Evolutionary conservation across 2,113 vertebrate genomes (phyloP).

Genomic region (Mirounga angustirostris): DNA sequence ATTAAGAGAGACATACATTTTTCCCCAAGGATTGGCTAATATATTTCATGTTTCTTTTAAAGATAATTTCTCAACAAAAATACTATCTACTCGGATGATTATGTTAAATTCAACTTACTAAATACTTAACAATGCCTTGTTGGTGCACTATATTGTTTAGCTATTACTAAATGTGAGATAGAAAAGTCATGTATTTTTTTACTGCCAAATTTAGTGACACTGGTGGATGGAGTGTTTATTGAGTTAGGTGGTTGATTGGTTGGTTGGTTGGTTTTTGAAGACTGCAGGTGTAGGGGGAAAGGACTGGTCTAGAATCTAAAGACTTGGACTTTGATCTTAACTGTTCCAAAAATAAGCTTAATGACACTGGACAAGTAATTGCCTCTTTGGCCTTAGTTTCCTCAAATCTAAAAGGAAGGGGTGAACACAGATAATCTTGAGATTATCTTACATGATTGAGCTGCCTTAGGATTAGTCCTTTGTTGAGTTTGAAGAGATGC

Average conservation of each 20-base stretch:
- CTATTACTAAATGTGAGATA: not conserved
- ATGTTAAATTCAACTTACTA: conserved; percentile 1
- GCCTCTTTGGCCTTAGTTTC: not conserved
- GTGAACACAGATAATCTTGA: not conserved
- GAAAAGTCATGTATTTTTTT: not conserved
- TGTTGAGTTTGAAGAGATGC: not conserved
- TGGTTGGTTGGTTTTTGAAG: not conserved
- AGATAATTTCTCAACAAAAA: not conserved
- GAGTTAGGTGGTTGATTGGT: not conserved
- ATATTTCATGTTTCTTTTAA: conserved; percentile 34
- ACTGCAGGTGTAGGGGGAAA: not conserved
- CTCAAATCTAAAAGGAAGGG: not conserved
- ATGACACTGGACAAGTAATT: not conserved
- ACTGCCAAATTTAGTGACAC: not conserved
- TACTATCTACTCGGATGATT: not conserved
- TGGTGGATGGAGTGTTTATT: not conserved
- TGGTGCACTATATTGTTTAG: not conserved
- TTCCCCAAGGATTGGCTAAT: not conserved
- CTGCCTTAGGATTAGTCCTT: not conserved
- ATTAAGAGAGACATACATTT: not conserved
- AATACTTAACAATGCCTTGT: not conserved
- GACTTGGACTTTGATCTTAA: not conserved
- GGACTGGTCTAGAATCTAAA: not conserved
- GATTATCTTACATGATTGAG: not conserved
- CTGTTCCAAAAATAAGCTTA: not conserved